Percentiles rank a stretch among this genome's conserved stretches.
Conservation (phyloP, 2,888 invertebrate genomes). For the Pardosa pseudoannulata region DNA sequence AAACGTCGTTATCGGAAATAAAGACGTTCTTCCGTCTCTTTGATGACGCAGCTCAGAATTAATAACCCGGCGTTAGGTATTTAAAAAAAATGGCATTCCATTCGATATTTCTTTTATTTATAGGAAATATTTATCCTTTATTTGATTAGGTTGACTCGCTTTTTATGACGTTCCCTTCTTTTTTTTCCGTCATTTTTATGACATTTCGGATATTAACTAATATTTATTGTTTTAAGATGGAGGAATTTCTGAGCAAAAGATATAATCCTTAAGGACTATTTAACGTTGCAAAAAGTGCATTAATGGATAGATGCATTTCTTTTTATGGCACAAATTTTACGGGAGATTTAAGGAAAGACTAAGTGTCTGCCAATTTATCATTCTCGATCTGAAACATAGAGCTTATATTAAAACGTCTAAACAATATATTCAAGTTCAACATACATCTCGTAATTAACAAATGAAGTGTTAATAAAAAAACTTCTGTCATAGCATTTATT, state of each 20-base stretch:
- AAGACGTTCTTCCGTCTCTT: slow-evolving; percentile 59
- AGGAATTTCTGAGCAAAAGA: background rate
- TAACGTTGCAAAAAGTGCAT: background rate
- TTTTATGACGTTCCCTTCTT: slow-evolving; percentile 42
- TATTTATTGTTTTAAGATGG: slow-evolving; percentile 43
- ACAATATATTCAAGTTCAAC: too few species aligned
- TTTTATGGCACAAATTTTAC: background rate
- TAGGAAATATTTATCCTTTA: slow-evolving; percentile 32
- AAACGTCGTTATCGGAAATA: slow-evolving; percentile 71
- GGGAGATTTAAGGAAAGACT: background rate
- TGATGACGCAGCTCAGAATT: slow-evolving; percentile 56
- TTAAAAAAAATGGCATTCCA: slow-evolving; percentile 38
- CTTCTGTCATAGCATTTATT: too few species aligned
- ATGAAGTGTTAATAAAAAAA: too few species aligned
- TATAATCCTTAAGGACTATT: background rate
- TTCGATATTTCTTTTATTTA: slow-evolving; percentile 21
- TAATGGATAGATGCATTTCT: background rate
- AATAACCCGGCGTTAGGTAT: slow-evolving; percentile 40
- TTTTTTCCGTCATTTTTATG: background rate
- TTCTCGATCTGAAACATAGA: too few species aligned
- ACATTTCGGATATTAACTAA: slow-evolving; percentile 25
- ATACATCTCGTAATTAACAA: too few species aligned
- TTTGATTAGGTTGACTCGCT: slow-evolving; percentile 60
- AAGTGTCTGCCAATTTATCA: background rate
- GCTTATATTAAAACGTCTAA: too few species aligned